Conservation (phyloP, 1,140 invertebrate genomes). For the Caenorhabditis elegans region WBcel235 BX284606.5:12838001-12838500, state of each 20-base stretch:
- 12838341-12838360: too few species aligned
- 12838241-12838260: background rate
- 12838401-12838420: too few species aligned
- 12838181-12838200: background rate
- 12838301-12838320: background rate
- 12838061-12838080: conserved; percentile 24
- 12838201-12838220: background rate
- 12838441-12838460: too few species aligned
- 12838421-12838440: too few species aligned
- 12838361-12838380: too few species aligned
- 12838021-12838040: too few species aligned
- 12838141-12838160: conserved; percentile 33
- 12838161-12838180: conserved; percentile 22
- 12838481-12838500: too few species aligned
- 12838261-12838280: background rate
- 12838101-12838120: conserved; percentile 36
- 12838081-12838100: conserved; percentile 8
- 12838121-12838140: conserved; percentile 34
- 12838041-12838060: background rate
- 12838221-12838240: background rate
- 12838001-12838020: too few species aligned
- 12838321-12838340: too few species aligned
- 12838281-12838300: background rate
- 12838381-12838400: too few species aligned
- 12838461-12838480: too few species aligned